phyloP scores from a whole-genome alignment of 1,140 invertebrate species.

The Ostrea denselamellosa region DNA sequence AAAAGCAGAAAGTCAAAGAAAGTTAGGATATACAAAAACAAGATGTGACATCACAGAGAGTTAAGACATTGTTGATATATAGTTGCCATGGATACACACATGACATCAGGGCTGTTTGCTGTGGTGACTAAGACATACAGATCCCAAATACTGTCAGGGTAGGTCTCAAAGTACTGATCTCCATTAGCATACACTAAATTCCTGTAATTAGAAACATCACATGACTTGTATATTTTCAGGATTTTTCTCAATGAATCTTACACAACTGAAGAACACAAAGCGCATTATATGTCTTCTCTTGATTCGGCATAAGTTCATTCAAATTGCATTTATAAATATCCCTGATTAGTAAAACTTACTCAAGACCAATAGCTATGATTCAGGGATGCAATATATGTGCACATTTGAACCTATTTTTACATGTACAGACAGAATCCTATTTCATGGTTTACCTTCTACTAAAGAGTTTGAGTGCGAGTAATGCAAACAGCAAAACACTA shows the following conservation, averaged over 20 bases:
- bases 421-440: too few species aligned
- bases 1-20: constrained; percentile 7
- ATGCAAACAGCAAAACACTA: constrained; percentile 79
- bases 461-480: constrained; percentile 81
- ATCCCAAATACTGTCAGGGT: constrained; percentile 80
- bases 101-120: constrained; percentile 82
- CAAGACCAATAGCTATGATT: too few species aligned
- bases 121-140: constrained; percentile 82
- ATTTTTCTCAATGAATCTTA: too few species aligned
- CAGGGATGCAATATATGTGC: too few species aligned
- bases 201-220: constrained; percentile 47
- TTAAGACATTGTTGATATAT: background rate
- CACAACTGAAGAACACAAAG: too few species aligned
- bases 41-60: too few species aligned
- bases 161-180: constrained; percentile 79
- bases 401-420: too few species aligned
- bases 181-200: constrained; percentile 77
- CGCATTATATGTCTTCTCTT: too few species aligned
- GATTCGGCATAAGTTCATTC: too few species aligned
- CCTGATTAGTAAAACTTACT: too few species aligned
- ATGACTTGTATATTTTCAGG: background rate
- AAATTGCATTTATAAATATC: too few species aligned
- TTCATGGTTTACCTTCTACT: constrained; percentile 63
- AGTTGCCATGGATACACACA: constrained; percentile 76
- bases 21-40: too few species aligned